Conservation (phyloP, 2,797 vertebrate species). For the Bovichtus variegatus region DNA sequence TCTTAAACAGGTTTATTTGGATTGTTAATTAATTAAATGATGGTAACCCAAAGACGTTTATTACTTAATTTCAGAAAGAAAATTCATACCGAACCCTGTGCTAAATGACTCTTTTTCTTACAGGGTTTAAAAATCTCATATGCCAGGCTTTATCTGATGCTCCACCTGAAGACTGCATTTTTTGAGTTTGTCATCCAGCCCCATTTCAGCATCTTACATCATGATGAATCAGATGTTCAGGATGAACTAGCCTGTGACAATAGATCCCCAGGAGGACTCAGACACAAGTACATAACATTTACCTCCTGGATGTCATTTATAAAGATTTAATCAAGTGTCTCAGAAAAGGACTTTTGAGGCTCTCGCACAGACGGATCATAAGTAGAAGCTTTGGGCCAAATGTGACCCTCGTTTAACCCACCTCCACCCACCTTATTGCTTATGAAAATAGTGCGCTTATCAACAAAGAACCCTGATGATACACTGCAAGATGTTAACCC, state of each 20-base stretch:
- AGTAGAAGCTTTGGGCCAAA: constrained; percentile 17
- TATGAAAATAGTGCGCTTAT: background rate
- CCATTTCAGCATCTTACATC: constrained; percentile 52
- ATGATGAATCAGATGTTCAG: constrained; percentile 53
- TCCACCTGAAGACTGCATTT: constrained; percentile 51
- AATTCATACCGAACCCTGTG: background rate
- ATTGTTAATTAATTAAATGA: constrained; percentile 15
- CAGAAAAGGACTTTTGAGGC: constrained; percentile 28
- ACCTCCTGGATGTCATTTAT: constrained; percentile 52
- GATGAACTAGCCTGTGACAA: constrained; percentile 39
- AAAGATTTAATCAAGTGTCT: constrained; percentile 43
- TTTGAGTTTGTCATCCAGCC: constrained; percentile 51
- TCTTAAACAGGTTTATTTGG: constrained; percentile 9
- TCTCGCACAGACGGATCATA: constrained; percentile 8
- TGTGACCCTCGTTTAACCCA: constrained; percentile 22
- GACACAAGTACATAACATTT: constrained; percentile 41
- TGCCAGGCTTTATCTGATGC: constrained; percentile 49
- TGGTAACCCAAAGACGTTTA: constrained; percentile 23
- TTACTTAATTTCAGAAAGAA: constrained; percentile 20
- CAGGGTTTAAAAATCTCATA: constrained; percentile 13
- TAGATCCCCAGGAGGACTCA: constrained; percentile 33
- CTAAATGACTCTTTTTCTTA: constrained; percentile 26
- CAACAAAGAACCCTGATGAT: constrained; percentile 23
- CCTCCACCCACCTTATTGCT: constrained; percentile 13
- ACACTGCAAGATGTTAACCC: background rate